Percentiles rank a stretch among this genome's conserved stretches.
Conservation (phyloP, 1,140 invertebrate genomes). For the Apis florea region DNA sequence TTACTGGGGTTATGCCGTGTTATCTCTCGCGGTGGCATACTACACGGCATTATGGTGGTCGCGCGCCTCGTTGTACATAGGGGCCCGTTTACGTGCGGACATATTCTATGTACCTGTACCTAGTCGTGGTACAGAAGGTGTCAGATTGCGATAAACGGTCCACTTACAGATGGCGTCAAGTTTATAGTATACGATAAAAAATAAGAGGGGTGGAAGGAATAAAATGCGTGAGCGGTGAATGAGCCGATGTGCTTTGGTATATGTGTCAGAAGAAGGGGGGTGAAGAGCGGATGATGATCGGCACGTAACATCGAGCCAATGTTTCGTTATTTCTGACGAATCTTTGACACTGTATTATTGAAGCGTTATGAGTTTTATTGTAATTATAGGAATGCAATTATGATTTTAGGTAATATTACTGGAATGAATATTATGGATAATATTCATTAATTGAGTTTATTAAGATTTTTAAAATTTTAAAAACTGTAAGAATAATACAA, state of each 20-base stretch:
- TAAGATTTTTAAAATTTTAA: no score
- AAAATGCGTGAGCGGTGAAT: conserved; percentile 9
- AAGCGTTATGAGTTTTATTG: neutral
- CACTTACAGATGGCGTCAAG: conserved; percentile 30
- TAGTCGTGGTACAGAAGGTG: conserved; percentile 24
- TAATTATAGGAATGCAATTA: no score
- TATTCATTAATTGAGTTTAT: no score
- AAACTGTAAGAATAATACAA: no score
- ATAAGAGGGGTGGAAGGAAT: neutral
- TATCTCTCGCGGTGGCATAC: conserved; percentile 55
- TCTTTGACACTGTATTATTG: neutral
- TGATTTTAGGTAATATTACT: no score
- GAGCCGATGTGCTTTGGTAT: neutral
- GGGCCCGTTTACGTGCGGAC: conserved; percentile 28
- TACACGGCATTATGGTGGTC: conserved; percentile 52
- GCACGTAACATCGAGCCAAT: neutral
- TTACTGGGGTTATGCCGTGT: conserved; percentile 50
- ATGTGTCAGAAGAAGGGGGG: neutral
- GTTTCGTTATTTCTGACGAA: neutral
- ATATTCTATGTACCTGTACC: conserved; percentile 24
- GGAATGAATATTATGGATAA: no score
- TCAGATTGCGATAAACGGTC: conserved; percentile 45
- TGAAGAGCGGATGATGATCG: neutral
- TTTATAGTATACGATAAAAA: conserved; percentile 41
- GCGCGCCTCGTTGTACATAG: conserved; percentile 44